These are phyloP conservation scores for Eudemis profundana DNA, from an alignment of 2,888 invertebrate genomes.

Conservation along the genomic window DNA sequence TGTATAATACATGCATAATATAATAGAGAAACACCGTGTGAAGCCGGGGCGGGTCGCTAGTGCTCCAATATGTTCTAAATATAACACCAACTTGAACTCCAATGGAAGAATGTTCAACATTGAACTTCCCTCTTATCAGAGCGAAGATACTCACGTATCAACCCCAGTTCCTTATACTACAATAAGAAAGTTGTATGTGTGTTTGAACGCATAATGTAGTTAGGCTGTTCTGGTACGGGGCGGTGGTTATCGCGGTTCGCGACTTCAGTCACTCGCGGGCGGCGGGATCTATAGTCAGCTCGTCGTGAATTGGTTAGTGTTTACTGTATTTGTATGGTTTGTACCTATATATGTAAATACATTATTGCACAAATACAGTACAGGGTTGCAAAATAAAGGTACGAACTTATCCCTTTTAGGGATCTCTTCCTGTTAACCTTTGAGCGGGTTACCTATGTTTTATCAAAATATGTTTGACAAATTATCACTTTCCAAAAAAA, in stretches of 20 bases:
- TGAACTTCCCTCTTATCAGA: constrained; percentile 11
- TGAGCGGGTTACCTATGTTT: too few species aligned
- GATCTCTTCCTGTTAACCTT: too few species aligned
- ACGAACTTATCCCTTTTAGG: too few species aligned
- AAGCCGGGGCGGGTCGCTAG: too few species aligned
- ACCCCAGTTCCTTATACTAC: neutral
- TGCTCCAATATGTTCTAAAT: neutral
- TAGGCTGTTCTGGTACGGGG: neutral
- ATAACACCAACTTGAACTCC: constrained; percentile 12
- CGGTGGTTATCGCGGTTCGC: neutral
- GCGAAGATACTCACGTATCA: neutral
- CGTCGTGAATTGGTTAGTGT: constrained; percentile 1
- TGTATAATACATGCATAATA: too few species aligned
- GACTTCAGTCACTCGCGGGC: constrained; percentile 11
- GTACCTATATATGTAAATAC: too few species aligned
- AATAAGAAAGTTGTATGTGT: neutral
- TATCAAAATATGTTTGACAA: too few species aligned
- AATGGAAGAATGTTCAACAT: constrained; percentile 23
- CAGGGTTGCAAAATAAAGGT: too few species aligned
- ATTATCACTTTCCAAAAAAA: too few species aligned
- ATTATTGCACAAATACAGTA: too few species aligned
- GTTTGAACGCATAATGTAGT: neutral
- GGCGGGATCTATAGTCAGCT: constrained; percentile 8
- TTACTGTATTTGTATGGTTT: too few species aligned
- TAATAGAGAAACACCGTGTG: too few species aligned